Evolutionary conservation across 2,113 vertebrate species (phyloP).

Genomic region (Hemiprocne comata): DNA sequence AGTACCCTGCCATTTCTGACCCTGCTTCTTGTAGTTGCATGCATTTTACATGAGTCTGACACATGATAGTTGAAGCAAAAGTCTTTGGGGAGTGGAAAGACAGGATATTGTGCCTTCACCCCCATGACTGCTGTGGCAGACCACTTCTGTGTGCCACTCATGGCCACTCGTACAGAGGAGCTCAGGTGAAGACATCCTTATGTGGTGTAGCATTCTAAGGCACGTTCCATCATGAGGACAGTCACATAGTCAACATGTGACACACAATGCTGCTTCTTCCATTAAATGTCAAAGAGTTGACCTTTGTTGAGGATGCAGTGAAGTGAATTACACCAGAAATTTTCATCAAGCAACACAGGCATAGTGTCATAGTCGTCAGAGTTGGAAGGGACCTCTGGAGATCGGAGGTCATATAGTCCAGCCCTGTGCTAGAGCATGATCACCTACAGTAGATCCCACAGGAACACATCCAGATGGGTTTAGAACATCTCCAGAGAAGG

Average conservation of each 20-base stretch:
- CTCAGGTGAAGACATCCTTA: neutral
- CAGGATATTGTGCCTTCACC: neutral
- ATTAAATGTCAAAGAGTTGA: neutral
- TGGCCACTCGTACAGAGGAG: neutral
- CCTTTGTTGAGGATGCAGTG: neutral
- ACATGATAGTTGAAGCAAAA: neutral
- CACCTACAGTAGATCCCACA: no score
- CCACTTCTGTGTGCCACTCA: neutral
- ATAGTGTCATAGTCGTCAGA: no score
- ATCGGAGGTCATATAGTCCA: no score
- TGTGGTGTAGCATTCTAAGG: rapidly evolving
- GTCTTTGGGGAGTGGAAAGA: neutral
- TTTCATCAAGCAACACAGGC: neutral
- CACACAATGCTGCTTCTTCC: rapidly evolving
- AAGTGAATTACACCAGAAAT: neutral
- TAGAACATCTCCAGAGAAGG: no score
- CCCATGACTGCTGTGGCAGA: neutral
- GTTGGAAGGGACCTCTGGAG: no score
- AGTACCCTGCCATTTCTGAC: neutral
- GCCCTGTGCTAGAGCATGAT: no score
- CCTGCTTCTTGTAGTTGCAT: neutral
- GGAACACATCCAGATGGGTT: no score
- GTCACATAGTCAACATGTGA: rapidly evolving
- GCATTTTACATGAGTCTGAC: neutral
- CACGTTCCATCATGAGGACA: neutral